Conservation (phyloP, 2,797 vertebrate species). For the Sylvia borin region DNA sequence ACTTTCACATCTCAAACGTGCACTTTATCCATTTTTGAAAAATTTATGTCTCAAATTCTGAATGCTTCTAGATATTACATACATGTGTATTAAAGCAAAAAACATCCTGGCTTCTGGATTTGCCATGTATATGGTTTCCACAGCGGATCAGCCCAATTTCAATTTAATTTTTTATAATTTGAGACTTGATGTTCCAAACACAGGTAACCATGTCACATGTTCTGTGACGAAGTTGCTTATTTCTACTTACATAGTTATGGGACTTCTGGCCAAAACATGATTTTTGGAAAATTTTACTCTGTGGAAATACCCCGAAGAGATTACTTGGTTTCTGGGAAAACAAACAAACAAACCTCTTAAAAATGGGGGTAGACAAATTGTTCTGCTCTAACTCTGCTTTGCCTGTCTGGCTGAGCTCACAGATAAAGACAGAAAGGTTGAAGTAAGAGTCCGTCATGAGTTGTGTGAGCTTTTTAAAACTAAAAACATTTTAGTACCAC, state of each 20-base stretch:
- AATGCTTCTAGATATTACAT: neutral
- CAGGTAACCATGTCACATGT: too few species aligned
- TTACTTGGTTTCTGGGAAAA: neutral
- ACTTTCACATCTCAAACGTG: neutral
- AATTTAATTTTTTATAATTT: neutral
- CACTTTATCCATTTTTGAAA: neutral
- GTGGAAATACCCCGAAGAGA: neutral
- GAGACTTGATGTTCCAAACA: neutral
- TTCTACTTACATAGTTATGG: neutral
- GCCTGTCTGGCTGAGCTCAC: neutral
- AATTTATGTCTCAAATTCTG: neutral
- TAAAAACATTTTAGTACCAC: rapidly evolving
- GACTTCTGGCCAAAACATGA: neutral
- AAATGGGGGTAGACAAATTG: neutral
- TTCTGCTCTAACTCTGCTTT: neutral
- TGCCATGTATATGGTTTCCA: neutral
- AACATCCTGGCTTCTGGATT: neutral
- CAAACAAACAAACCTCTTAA: neutral
- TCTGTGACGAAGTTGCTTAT: neutral
- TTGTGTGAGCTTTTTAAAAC: neutral
- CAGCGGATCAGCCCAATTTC: neutral
- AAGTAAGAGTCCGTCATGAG: neutral
- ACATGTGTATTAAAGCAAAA: neutral
- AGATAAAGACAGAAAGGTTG: neutral
- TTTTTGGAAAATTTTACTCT: neutral